phyloP scores from a whole-genome alignment of 1,140 invertebrate species.

The Diabrotica virgifera region DNA sequence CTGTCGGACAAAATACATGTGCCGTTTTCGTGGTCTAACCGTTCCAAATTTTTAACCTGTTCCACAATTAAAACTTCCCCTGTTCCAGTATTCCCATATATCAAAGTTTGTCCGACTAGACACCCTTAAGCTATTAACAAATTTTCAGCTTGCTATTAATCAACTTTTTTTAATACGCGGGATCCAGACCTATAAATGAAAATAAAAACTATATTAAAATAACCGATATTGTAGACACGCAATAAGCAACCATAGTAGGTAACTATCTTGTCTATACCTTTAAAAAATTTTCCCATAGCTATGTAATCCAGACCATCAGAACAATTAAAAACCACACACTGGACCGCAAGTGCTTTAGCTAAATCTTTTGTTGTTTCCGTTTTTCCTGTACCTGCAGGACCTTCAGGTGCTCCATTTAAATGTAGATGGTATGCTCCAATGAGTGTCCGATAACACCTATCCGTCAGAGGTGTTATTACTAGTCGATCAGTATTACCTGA shows the following conservation, averaged over 20 bases:
- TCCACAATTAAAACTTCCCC: too few species aligned
- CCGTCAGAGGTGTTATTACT: conserved; percentile 80
- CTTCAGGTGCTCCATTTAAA: conserved; percentile 83
- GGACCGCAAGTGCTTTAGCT: conserved; percentile 84
- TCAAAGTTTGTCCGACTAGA: too few species aligned
- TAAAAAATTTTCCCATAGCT: conserved; percentile 89
- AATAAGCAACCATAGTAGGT: not conserved
- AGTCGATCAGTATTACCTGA: conserved; percentile 65
- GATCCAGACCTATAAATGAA: too few species aligned
- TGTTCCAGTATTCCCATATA: too few species aligned
- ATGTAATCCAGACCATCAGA: conserved; percentile 92
- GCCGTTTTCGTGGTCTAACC: too few species aligned
- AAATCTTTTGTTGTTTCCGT: conserved; percentile 71
- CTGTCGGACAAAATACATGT: too few species aligned
- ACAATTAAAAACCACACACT: conserved; percentile 93
- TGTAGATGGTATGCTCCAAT: conserved; percentile 86
- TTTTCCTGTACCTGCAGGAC: conserved; percentile 69
- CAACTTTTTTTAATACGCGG: too few species aligned
- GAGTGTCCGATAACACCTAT: conserved; percentile 82
- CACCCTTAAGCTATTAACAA: too few species aligned
- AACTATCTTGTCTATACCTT: conserved; percentile 69
- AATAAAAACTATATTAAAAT: conserved; percentile 40
- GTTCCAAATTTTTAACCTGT: too few species aligned
- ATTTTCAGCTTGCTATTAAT: too few species aligned
- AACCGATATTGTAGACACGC: not conserved